phyloP scores from a whole-genome alignment of 2,888 invertebrate species.

The Eupithecia insigniata region DNA sequence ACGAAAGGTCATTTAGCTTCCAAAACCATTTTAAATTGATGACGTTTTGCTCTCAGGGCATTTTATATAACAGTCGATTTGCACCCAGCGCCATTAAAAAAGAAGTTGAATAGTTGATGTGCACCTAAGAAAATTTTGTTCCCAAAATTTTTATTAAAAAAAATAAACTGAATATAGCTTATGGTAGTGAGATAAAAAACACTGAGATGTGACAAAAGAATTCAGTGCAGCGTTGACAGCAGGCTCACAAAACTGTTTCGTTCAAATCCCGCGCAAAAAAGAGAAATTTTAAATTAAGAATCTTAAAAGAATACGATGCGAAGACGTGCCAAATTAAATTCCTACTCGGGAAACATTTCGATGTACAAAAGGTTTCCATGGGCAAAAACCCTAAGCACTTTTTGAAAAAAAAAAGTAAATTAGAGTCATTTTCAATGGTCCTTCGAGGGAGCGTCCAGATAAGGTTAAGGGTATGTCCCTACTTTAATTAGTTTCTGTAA shows the following conservation, averaged over 20 bases:
- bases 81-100: too few species aligned
- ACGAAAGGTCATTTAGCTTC: too few species aligned
- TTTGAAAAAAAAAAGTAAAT: background rate
- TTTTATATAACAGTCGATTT: too few species aligned
- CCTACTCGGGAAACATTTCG: background rate
- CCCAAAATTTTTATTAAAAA: too few species aligned
- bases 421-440: background rate
- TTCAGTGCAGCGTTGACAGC: background rate
- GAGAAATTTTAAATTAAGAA: background rate
- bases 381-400: background rate
- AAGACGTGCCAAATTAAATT: background rate
- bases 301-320: background rate
- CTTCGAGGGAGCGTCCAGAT: background rate
- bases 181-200: too few species aligned
- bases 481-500: constrained; percentile 41
- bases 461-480: constrained; percentile 9
- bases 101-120: too few species aligned
- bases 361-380: background rate
- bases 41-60: too few species aligned
- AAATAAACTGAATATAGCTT: too few species aligned
- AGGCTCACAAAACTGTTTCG: background rate
- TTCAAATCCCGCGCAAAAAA: background rate
- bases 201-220: background rate
- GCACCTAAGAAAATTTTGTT: too few species aligned
- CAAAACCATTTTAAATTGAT: too few species aligned